Conservation (phyloP, 2,888 invertebrate species). For the Folsomia manolachei region DNA sequence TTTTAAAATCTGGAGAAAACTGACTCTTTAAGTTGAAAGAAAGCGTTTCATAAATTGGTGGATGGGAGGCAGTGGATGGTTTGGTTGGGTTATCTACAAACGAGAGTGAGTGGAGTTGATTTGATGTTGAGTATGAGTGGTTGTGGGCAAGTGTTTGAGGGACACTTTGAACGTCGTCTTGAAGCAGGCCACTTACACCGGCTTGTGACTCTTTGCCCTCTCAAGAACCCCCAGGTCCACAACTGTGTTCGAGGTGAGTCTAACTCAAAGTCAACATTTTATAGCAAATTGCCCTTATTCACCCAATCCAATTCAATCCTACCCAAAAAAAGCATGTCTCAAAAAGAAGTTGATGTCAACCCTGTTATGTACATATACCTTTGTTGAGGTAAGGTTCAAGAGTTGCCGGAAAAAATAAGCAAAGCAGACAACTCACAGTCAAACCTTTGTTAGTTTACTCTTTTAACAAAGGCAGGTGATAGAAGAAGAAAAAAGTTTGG, state of each 20-base stretch:
- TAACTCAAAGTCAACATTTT: neutral
- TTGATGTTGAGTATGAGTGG: slow-evolving; percentile 2
- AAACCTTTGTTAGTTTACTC: neutral
- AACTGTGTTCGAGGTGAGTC: neutral
- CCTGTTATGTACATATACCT: too few relatives aligned
- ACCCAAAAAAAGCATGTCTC: too few relatives aligned
- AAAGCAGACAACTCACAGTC: neutral
- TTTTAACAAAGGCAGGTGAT: too few relatives aligned
- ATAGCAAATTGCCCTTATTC: neutral
- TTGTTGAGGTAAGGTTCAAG: too few relatives aligned
- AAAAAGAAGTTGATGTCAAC: too few relatives aligned
- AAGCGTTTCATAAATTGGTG: neutral
- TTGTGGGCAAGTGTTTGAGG: slow-evolving; percentile 6
- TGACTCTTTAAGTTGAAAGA: neutral
- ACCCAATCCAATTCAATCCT: too few relatives aligned
- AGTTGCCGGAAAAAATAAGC: neutral
- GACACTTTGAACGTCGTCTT: slow-evolving; percentile 1
- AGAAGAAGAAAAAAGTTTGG: neutral
- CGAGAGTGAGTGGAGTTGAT: neutral
- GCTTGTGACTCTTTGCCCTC: slow-evolving; percentile 6
- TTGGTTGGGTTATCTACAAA: neutral
- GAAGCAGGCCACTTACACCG: slow-evolving; percentile 1
- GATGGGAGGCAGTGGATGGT: too few relatives aligned
- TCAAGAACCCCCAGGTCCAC: neutral
- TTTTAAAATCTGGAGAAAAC: neutral